Base-by-base conservation (phyloP, 2,113 vertebrate species). In the Neodontobutis hainanensis region DNA sequence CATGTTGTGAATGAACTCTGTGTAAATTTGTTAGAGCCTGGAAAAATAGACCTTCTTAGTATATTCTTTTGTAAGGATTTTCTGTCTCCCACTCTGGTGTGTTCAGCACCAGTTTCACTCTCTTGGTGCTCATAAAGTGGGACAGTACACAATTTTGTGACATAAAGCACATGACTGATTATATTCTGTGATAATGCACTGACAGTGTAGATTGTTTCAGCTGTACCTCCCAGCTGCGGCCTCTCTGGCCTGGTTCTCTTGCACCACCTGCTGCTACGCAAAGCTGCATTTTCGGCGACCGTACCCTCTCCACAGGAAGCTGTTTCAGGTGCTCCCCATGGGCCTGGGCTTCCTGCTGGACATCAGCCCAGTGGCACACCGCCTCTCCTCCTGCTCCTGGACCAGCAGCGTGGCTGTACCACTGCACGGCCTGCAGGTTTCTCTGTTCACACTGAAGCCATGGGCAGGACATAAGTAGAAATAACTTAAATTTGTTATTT, bases 361-460 rank as follows among this genome's bases (percentile, higher is more conserved):
- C 75, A 93, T 95, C 87, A 95, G 94, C 62, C 95, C 94, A 0
- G 90, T 96, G 0, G 92, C 90, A 0, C 92, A 95, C 27, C 89
- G 95, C 0, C 92, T 96, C 48, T 60, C 88, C 0, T 84, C 90
- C 52, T 90, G 86, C 70, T 90, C 89, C 74, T 87, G 94, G 73
- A 83, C 80, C 0, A 91, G 43, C 53, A 62, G 91, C 56, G 71
- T 89, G 4, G 92, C 93, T 0, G 78, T 92, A 67, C 91, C 89
- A 77, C 93, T 94, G 75, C 95, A 96, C 64, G 84, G 90, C 0
- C 92, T 95, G 68, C 95, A 96, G 91, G 95, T 86, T 56, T 36
- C 52, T n/a, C 52, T 55, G 5, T 35, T 27, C 19, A 35, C 11
- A 34, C 8, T 52, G 10, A 12, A 9, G 19, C 19, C 19, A 27